phyloP scores from a whole-genome alignment of 2,888 invertebrate genomes.

The Anagyrus pseudococci region DNA sequence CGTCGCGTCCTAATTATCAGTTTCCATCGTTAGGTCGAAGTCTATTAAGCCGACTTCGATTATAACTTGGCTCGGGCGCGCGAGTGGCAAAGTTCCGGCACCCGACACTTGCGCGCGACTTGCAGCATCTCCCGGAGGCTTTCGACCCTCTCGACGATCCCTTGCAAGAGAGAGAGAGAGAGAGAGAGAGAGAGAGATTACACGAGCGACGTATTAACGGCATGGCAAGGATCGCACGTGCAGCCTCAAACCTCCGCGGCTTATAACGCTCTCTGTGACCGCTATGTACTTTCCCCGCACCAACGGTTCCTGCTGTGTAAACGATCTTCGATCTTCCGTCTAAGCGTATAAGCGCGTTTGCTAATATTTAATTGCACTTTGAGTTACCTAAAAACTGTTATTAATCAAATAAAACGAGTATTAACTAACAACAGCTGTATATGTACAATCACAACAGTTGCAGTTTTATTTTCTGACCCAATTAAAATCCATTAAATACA shows the following conservation, averaged over 20 bases:
- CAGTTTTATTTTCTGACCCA: too few species aligned
- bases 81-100: constrained; percentile 42
- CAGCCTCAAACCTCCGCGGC: not conserved
- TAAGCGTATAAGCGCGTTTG: too few species aligned
- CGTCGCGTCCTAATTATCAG: constrained; percentile 51
- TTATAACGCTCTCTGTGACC: too few species aligned
- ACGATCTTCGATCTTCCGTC: constrained; percentile 11
- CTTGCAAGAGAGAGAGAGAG: too few species aligned
- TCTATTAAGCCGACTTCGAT: constrained; percentile 55
- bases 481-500: too few species aligned
- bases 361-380: too few species aligned
- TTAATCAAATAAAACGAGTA: too few species aligned
- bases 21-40: constrained; percentile 47
- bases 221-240: constrained; percentile 6
- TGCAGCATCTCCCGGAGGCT: constrained; percentile 28
- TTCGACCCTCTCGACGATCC: not conserved
- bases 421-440: too few species aligned
- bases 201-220: constrained; percentile 25
- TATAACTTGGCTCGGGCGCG: constrained; percentile 47
- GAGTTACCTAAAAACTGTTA: too few species aligned
- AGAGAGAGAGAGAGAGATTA: too few species aligned
- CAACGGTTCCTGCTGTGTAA: constrained; percentile 9
- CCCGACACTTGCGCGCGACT: constrained; percentile 30
- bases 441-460: too few species aligned
- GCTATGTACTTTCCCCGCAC: too few species aligned